Conservation (phyloP, 2,888 invertebrate species). For the Suillia variegata region DNA sequence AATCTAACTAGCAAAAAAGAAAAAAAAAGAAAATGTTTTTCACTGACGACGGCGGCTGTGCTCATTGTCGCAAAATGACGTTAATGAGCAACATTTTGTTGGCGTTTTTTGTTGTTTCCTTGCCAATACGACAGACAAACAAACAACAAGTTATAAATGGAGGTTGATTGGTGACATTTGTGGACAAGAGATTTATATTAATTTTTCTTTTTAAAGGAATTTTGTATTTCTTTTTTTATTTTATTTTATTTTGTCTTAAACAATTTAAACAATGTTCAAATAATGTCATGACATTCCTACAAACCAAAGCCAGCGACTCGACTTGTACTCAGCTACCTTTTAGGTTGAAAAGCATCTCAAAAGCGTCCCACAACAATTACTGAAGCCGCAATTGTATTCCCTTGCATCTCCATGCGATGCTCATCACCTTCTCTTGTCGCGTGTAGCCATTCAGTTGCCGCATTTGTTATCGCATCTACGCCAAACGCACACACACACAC, state of each 20-base stretch:
- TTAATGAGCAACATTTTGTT: constrained; percentile 17
- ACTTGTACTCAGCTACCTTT: too few species aligned
- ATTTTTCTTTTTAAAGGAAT: too few species aligned
- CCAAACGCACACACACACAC: not conserved
- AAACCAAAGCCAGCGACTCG: too few species aligned
- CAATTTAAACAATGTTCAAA: too few species aligned
- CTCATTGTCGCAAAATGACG: constrained; percentile 19
- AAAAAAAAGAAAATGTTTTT: not conserved
- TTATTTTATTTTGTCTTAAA: too few species aligned
- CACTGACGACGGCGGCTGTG: not conserved
- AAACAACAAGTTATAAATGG: too few species aligned
- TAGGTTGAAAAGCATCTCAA: not conserved
- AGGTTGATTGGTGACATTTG: not conserved
- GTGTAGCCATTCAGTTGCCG: not conserved
- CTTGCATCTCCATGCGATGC: too few species aligned
- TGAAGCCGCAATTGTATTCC: constrained; percentile 1
- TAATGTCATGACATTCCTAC: too few species aligned
- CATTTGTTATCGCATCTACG: not conserved
- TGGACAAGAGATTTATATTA: not conserved
- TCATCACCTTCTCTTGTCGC: not conserved
- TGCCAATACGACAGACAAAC: not conserved
- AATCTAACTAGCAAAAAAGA: not conserved
- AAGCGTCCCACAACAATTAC: constrained; percentile 9
- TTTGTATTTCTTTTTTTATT: too few species aligned
- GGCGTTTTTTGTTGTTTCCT: not conserved